Evolutionary conservation across 2,888 invertebrate species (phyloP).

Genomic region (Drosophila seclusa): DNA sequence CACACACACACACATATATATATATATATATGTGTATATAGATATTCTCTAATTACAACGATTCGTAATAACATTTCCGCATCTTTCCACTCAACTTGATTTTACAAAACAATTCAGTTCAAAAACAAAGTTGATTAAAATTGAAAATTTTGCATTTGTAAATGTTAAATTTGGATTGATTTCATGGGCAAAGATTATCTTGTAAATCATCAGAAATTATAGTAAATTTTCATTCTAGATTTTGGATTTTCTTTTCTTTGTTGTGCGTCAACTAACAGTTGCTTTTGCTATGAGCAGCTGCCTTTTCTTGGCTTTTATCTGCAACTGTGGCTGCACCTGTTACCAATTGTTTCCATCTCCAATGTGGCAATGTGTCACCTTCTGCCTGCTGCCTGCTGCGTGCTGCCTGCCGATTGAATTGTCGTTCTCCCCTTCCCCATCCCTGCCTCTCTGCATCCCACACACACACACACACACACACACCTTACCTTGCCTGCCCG

Average conservation of each 20-base stretch:
- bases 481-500: conserved; percentile 41
- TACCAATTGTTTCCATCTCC: not conserved
- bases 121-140: not conserved
- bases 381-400: conserved; percentile 18
- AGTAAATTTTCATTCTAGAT: not conserved
- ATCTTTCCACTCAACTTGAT: conserved; percentile 1
- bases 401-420: conserved; percentile 54
- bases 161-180: not conserved
- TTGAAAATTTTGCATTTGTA: not conserved
- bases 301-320: not conserved
- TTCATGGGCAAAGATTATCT: not conserved
- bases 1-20: not conserved
- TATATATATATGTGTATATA: not conserved
- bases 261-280: not conserved
- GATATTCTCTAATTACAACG: not conserved
- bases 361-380: conserved; percentile 17
- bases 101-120: not conserved
- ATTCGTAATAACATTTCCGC: conserved; percentile 16
- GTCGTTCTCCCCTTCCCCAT: conserved; percentile 14
- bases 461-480: not conserved
- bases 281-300: not conserved
- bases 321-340: conserved; percentile 1
- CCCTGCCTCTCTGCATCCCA: not conserved
- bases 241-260: not conserved
- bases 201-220: not conserved